Conservation (phyloP, 2,113 vertebrate genomes). For the Chloroceryle aenea region DNA sequence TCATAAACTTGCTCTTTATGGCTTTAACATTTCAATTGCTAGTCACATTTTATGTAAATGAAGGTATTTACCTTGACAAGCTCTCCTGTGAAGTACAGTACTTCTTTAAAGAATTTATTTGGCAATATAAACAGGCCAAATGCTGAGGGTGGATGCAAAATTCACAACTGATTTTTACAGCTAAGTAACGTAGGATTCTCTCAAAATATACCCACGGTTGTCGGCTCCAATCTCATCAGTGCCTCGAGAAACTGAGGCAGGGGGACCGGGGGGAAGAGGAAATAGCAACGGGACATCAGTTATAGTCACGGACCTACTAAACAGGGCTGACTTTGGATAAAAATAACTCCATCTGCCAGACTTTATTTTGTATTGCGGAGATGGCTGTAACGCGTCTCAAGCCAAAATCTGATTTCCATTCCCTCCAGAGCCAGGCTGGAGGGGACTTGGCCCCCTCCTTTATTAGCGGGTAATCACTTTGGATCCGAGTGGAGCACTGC, state of each 20-base stretch:
- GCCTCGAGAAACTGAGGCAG: conserved; percentile 24
- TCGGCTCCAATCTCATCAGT: neutral
- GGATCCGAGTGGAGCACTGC: neutral
- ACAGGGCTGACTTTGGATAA: conserved; percentile 12
- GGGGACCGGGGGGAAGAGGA: neutral
- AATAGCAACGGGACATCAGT: neutral
- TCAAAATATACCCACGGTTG: neutral
- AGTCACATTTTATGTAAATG: conserved; percentile 72
- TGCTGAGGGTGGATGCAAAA: conserved; percentile 31
- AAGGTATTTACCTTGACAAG: conserved; percentile 75
- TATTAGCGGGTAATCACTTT: neutral
- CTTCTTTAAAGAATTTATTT: conserved; percentile 72
- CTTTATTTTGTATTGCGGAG: conserved; percentile 30
- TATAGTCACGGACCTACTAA: neutral
- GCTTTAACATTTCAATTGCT: conserved; percentile 72
- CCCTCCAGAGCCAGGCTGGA: conserved; percentile 1
- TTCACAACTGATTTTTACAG: neutral
- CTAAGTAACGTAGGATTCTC: neutral
- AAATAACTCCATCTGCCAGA: conserved; percentile 57
- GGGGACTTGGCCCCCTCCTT: neutral
- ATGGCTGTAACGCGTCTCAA: conserved; percentile 18
- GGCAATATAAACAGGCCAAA: conserved; percentile 63
- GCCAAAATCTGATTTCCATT: conserved; percentile 46
- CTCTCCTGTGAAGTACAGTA: conserved; percentile 69
- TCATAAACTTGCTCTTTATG: conserved; percentile 76